These are phyloP conservation scores for Muricea muricata DNA, from an alignment of 92 coral and sea anemone genomes.

Conservation along the genomic window DNA sequence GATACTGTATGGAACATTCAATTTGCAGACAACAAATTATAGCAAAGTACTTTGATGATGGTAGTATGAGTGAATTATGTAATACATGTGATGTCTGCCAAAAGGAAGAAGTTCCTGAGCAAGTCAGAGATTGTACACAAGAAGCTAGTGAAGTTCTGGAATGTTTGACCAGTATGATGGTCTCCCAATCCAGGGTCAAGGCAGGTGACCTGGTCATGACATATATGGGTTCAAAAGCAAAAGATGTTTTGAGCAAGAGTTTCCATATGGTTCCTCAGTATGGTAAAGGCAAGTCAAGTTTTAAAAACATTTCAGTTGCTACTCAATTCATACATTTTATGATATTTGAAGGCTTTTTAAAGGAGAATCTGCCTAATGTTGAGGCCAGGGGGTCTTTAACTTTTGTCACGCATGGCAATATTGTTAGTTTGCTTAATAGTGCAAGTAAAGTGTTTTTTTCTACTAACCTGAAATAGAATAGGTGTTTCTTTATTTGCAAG, in stretches of 20 bases:
- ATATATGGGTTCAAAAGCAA: conserved; percentile 60
- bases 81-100: conserved; percentile 51
- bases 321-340: conserved; percentile 49
- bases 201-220: conserved; percentile 51
- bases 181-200: conserved; percentile 32
- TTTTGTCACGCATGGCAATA: conserved; percentile 41
- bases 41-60: conserved; percentile 48
- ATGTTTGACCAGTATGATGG: conserved; percentile 22
- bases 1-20: conserved; percentile 42
- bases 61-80: conserved; percentile 30
- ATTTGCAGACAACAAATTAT: conserved; percentile 28
- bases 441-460: background rate
- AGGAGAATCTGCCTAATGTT: conserved; percentile 25
- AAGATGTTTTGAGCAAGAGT: background rate
- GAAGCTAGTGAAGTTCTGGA: conserved; percentile 38
- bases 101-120: conserved; percentile 16
- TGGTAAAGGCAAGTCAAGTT: conserved; percentile 48
- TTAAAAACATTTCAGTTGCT: background rate
- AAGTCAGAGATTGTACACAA: conserved; percentile 25
- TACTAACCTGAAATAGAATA: no score
- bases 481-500: no score
- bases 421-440: conserved; percentile 29
- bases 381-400: conserved; percentile 45
- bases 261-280: conserved; percentile 55
- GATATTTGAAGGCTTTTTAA: conserved; percentile 51